phyloP scores from a whole-genome alignment of 2,797 vertebrate species.

The Liasis olivaceus region DNA sequence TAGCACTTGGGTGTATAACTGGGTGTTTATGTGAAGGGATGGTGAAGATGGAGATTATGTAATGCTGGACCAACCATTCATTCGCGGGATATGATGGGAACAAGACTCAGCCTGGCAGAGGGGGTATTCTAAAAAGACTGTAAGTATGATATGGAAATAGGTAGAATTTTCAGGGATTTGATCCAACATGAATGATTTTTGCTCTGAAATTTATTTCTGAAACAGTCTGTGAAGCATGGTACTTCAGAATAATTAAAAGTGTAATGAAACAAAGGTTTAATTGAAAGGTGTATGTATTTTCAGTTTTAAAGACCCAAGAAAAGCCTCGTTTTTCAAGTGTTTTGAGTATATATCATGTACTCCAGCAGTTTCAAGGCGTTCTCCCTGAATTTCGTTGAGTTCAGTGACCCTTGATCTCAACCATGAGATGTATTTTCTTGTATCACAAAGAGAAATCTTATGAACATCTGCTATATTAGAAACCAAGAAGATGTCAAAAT shows the following conservation, averaged over 20 bases:
- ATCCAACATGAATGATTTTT: neutral
- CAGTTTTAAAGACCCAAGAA: neutral
- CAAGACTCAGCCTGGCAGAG: neutral
- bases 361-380: neutral
- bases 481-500: conserved; percentile 45
- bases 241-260: neutral
- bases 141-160: neutral
- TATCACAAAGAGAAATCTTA: conserved; percentile 25
- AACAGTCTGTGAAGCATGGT: neutral
- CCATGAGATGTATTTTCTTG: neutral
- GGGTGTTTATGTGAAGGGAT: neutral
- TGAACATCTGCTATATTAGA: conserved; percentile 9
- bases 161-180: neutral
- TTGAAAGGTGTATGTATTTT: neutral
- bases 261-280: neutral
- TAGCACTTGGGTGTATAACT: neutral
- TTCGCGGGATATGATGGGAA: neutral
- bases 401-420: neutral
- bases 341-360: neutral
- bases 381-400: neutral
- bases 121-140: neutral
- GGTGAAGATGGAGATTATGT: neutral
- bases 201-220: neutral
- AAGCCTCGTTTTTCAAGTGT: neutral
- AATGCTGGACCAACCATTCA: neutral